Evolutionary conservation across 2,888 invertebrate species (phyloP).

Genomic region (Himalopsyche kuldschensis): DNA sequence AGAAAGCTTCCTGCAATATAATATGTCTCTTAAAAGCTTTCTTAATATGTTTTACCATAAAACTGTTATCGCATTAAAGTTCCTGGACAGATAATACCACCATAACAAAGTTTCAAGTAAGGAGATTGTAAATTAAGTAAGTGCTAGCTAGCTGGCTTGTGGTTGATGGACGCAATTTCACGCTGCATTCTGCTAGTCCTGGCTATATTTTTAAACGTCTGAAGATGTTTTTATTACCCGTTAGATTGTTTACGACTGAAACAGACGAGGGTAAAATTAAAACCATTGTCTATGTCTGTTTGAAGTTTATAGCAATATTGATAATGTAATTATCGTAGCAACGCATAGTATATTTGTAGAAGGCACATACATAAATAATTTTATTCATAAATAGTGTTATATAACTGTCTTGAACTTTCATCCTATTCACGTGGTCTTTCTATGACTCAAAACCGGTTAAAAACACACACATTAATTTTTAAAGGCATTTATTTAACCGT

Average conservation of each 20-base stretch:
- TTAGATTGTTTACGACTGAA: slow-evolving; percentile 22
- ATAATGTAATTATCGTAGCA: too few relatives aligned
- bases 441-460: too few relatives aligned
- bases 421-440: too few relatives aligned
- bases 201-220: slow-evolving; percentile 14
- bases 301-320: too few relatives aligned
- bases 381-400: too few relatives aligned
- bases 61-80: not conserved
- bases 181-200: not conserved
- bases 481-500: too few relatives aligned
- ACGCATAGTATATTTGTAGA: too few relatives aligned
- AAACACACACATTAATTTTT: too few relatives aligned
- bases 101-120: not conserved
- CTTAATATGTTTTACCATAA: not conserved
- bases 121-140: not conserved
- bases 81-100: not conserved
- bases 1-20: not conserved
- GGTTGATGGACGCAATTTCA: not conserved
- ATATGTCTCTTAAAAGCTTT: not conserved
- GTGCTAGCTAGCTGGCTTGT: not conserved
- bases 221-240: slow-evolving; percentile 3
- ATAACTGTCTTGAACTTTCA: too few relatives aligned
- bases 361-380: too few relatives aligned
- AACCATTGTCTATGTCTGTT: not conserved
- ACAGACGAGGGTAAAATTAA: slow-evolving; percentile 14